Evolutionary conservation across 2,888 invertebrate genomes (phyloP), one percentile per base, ranked within the genome.

Genomic region (Germaria angustata): DNA sequence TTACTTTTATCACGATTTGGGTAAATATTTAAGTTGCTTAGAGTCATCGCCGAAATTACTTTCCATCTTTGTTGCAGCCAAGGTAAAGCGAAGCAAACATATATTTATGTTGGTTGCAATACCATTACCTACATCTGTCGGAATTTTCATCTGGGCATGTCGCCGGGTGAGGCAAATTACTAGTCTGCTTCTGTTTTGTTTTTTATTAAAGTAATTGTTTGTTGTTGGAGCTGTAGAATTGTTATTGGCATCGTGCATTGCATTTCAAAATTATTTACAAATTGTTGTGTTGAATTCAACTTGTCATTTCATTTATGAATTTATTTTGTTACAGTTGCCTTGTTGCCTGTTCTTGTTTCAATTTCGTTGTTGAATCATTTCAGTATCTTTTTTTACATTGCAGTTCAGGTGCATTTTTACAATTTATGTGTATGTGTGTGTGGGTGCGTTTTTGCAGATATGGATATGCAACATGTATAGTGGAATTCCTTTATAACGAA

Each of bases 221-320:
- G 51, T 68, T 68, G 76, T 41, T 77, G 17, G 7, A 9, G 15
- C 22, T 55, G 46, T 36, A 20, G n/a, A 22, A 20, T 32, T 61
- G 41, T 68, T 72, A 20, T 32, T 55, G 34, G 55, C 34, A 79
- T 71, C 78, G 78, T 79, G 78, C 44, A 78, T 17, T 65, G 69
- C 65, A 82, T 79, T 82, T 53, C 63, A 53, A 79, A 78, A 75
- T 41, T 72, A 75, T 65, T 66, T 57, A 82, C 69, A 82, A 82
- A 79, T 82, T 82, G 81, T 71, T 82, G 78, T 82, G 78, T 82
- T 82, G 78, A 79, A 69, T 75, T 82, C 81, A 69, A 79, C 69
- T 75, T 79, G 78, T 79, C 81, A 82, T 82, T 82, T 79, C 66
- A 82, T 79, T 82, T 82, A 79, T 79, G 75, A 75, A 69, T 68